Evolutionary conservation across 2,888 invertebrate species (phyloP).

Genomic region (Drosophila gaucha): DNA sequence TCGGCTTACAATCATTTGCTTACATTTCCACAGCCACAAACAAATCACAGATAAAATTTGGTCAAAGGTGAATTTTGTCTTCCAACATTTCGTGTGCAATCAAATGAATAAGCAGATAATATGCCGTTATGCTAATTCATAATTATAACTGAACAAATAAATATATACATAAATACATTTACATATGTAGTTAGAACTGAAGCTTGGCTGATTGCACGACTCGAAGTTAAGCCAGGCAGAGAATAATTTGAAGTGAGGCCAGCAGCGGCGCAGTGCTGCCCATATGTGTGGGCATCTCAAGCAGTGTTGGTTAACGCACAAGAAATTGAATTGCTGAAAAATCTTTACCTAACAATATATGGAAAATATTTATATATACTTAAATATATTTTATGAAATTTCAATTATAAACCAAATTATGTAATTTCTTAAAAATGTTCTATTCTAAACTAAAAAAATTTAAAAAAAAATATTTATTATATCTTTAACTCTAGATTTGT

Average conservation of each 20-base stretch:
- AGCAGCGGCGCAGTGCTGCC: background rate
- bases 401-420: too few species aligned
- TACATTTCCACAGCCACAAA: conserved; percentile 60
- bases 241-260: background rate
- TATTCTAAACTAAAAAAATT: too few species aligned
- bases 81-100: conserved; percentile 17
- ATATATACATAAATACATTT: background rate
- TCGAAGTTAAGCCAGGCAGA: background rate
- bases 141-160: conserved; percentile 11
- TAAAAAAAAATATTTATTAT: too few species aligned
- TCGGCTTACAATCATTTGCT: conserved; percentile 70
- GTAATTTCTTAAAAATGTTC: too few species aligned
- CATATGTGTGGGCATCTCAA: too few species aligned
- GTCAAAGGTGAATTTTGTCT: conserved; percentile 48
- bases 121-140: conserved; percentile 30
- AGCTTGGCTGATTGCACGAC: background rate
- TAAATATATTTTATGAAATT: too few species aligned
- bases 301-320: background rate
- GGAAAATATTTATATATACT: too few species aligned
- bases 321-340: background rate
- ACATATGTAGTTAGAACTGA: background rate
- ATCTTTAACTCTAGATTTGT: too few species aligned
- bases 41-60: conserved; percentile 59
- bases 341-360: too few species aligned
- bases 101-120: conserved; percentile 23